Conservation (phyloP, 2,797 vertebrate species). For the Harpagifer antarcticus region DNA sequence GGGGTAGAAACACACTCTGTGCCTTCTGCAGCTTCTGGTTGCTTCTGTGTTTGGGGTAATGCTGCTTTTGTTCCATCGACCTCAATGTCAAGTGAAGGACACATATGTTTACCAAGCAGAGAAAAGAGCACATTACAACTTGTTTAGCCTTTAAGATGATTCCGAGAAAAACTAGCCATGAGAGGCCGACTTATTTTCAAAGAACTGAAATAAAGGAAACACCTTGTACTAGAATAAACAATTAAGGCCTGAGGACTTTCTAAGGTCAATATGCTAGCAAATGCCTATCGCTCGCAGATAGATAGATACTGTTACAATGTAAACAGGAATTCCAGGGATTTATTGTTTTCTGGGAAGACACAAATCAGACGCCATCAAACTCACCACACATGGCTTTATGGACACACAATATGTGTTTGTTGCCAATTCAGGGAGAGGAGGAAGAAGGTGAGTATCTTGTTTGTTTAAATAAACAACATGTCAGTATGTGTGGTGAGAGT, state of each 20-base stretch:
- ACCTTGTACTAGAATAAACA: no score
- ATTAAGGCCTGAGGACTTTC: no score
- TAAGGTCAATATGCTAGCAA: no score
- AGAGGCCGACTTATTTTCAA: neutral
- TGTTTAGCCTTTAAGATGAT: conserved; percentile 3
- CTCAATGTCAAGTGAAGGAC: conserved; percentile 54
- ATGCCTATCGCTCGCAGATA: no score
- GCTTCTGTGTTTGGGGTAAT: conserved; percentile 49
- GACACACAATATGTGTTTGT: conserved; percentile 25
- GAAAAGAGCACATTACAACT: conserved; percentile 12
- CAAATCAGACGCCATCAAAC: conserved; percentile 19
- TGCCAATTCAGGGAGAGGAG: conserved; percentile 10
- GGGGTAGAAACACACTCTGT: conserved; percentile 50
- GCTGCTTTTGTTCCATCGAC: conserved; percentile 40
- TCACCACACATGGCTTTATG: conserved; percentile 5
- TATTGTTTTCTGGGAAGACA: neutral
- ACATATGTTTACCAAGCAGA: conserved; percentile 38
- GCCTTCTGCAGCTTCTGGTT: conserved; percentile 31
- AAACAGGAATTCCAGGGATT: no score
- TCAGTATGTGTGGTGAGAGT: neutral
- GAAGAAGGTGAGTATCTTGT: neutral
- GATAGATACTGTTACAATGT: no score
- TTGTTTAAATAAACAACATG: conserved; percentile 19
- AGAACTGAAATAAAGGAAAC: neutral
- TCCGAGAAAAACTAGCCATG: conserved; percentile 9